A percentile compares a stretch with the other conserved stretches of the same genome.
Evolutionary conservation across 2,113 vertebrate genomes (phyloP).

Genomic region (Chaetops frenatus): DNA sequence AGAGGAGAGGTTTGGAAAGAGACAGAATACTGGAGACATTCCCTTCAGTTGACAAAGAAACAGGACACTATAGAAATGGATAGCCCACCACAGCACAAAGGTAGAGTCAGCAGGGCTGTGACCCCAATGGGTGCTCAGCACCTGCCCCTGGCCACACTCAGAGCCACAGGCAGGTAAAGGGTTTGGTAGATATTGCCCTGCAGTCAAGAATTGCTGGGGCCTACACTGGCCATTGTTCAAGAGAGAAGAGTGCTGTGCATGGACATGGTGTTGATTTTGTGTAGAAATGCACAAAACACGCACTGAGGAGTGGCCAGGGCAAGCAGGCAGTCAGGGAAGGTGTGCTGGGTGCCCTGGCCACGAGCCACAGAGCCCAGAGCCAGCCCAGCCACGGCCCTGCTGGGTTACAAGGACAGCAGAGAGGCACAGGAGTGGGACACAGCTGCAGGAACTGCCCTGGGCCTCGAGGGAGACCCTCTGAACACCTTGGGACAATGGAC

Average conservation of each 20-base stretch:
- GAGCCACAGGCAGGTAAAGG: neutral
- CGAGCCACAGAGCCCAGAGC: neutral
- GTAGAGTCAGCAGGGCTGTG: neutral
- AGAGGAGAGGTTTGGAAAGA: constrained; percentile 7
- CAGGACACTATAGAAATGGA: neutral
- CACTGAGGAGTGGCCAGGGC: constrained; percentile 4
- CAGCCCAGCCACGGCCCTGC: neutral
- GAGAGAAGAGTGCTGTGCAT: neutral
- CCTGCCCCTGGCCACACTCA: neutral
- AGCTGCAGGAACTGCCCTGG: neutral
- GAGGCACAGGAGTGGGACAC: neutral
- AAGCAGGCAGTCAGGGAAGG: neutral
- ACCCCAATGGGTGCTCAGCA: neutral
- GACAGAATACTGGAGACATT: neutral
- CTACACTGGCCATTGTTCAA: neutral
- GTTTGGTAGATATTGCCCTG: neutral
- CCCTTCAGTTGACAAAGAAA: neutral
- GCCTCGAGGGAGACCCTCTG: neutral
- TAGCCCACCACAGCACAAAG: neutral
- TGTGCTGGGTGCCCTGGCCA: neutral
- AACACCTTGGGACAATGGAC: neutral
- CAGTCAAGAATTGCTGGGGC: neutral
- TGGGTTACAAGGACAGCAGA: accelerated
- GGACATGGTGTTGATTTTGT: neutral
- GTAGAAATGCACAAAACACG: neutral